Evolutionary conservation across 1,140 invertebrate species (phyloP).

Genomic region (Globodera ellingtonae): DNA sequence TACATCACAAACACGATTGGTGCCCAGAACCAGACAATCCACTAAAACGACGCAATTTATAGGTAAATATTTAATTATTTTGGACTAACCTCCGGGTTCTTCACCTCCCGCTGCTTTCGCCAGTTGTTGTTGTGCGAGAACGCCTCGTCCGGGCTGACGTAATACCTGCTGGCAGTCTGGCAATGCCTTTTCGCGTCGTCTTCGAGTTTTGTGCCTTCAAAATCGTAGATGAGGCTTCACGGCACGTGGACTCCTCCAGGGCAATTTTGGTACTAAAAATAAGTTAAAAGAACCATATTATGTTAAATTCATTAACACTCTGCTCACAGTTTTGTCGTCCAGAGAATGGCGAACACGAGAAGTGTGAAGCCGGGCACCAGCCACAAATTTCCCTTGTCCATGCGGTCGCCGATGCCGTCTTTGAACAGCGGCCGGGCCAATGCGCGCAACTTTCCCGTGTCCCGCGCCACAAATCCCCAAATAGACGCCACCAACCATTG

Average conservation of each 20-base stretch:
- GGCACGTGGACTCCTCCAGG: slow-evolving; percentile 32
- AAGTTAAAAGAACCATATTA: neutral
- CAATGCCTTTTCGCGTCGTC: slow-evolving; percentile 45
- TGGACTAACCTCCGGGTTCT: slow-evolving; percentile 34
- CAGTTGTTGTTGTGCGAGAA: slow-evolving; percentile 30
- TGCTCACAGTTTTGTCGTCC: slow-evolving; percentile 46
- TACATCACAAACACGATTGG: slow-evolving; percentile 45
- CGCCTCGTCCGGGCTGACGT: slow-evolving; percentile 34
- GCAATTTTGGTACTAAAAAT: slow-evolving; percentile 35
- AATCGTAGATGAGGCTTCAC: slow-evolving; percentile 41
- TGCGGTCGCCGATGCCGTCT: no score
- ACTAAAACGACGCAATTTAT: slow-evolving; percentile 14
- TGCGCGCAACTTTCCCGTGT: no score
- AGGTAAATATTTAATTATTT: no score
- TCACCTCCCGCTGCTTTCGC: slow-evolving; percentile 32
- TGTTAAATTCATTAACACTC: no score
- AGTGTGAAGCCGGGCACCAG: slow-evolving; percentile 43
- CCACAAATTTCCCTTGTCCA: no score
- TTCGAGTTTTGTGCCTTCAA: slow-evolving; percentile 35
- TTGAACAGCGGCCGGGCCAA: no score
- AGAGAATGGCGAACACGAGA: slow-evolving; percentile 36
- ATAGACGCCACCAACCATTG: slow-evolving; percentile 76
- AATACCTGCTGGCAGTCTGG: slow-evolving; percentile 39
- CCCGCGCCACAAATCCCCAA: slow-evolving; percentile 60
- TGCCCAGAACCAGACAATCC: no score